A percentile compares a stretch with the other conserved stretches of the same genome.
These are phyloP conservation scores for Dysidea cf. avara DNA, from an alignment of 37 sponge, comb jelly and placozoan species.

Conservation along the genomic window DNA sequence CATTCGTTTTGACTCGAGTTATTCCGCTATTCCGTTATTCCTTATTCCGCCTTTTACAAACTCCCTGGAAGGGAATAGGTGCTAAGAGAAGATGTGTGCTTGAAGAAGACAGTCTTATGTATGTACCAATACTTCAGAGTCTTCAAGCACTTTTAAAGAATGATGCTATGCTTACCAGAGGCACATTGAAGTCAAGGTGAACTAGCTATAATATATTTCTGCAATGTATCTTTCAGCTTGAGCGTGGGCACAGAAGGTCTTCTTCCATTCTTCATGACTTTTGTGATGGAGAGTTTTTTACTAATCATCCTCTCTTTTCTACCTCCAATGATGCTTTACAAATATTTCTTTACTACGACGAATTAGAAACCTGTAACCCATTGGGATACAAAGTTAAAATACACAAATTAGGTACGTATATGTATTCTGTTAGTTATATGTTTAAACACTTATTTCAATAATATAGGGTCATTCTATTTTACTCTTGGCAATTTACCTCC, in stretches of 20 bases:
- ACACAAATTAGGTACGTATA: slow-evolving; percentile 39
- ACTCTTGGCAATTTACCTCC: slow-evolving; percentile 40
- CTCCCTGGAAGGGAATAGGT: slow-evolving; percentile 18
- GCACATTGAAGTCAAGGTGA: background rate
- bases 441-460: background rate
- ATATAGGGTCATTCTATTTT: slow-evolving; percentile 38
- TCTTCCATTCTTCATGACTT: too few relatives aligned
- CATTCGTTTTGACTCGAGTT: too few relatives aligned
- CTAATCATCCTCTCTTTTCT: too few relatives aligned
- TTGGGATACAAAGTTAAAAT: slow-evolving; percentile 25
- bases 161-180: slow-evolving; percentile 21
- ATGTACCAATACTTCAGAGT: slow-evolving; percentile 26
- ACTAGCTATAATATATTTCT: too few relatives aligned
- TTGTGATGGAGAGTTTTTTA: too few relatives aligned
- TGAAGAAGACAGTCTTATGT: slow-evolving; percentile 8
- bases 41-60: too few relatives aligned
- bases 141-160: slow-evolving; percentile 3
- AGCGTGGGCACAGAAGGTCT: too few relatives aligned
- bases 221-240: too few relatives aligned
- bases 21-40: too few relatives aligned
- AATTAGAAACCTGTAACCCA: slow-evolving; percentile 37
- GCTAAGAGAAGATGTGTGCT: slow-evolving; percentile 3
- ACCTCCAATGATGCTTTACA: slow-evolving; percentile 34
- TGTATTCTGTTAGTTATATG: too few relatives aligned
- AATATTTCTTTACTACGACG: slow-evolving; percentile 27